Base-by-base conservation (phyloP, 2,888 invertebrate genomes). In the Phanerotoma sp. region DNA sequence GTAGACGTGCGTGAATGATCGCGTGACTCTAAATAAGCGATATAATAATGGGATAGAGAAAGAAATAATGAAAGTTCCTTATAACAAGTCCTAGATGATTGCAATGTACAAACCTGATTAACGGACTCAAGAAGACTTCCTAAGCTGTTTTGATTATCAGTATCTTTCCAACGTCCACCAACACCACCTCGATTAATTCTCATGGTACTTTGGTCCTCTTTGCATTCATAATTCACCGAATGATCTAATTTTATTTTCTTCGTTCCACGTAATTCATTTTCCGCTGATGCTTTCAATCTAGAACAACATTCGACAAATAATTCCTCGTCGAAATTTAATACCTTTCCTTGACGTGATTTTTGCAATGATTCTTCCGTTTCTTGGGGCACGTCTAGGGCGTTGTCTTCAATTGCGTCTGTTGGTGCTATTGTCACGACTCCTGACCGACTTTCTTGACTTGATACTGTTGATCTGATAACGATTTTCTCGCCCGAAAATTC, bases 241-340 rank as follows among this genome's bases (percentile, higher is more conserved):
- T 76, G 75, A 57, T 77, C 76, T 13, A 77, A 55, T 46, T 77
- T 76, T 37, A 77, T 77, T 50, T 77, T 77, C 37, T 77, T 77
- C 0, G 77, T 72, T 0, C 76, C 76, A 35, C 77, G 61, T 2
- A 77, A 54, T 37, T 77, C 77, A 25, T 73, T 77, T 51, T 77
- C 77, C 1, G 74, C 72, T 2, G 76, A 75, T 0, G 77, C 76
- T 51, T 77, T 77, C 20, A 77, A 54, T 28, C 77, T 70, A 6
- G 77, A 77, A 57, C 77, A 77, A 41, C 77, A 76, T 51, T 77
- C 77, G 4, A 76, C 77, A 47, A 77, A 77, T 7, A 77, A 60
- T 51, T 75, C 77, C 50, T 77, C 74, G 35, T 77, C 77, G 18
- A 72, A 75, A 46, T 77, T 77, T 21, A 77, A 54, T 5, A 75